Evolutionary conservation across 2,888 invertebrate genomes (phyloP).

Genomic region (Melanostoma scalare): DNA sequence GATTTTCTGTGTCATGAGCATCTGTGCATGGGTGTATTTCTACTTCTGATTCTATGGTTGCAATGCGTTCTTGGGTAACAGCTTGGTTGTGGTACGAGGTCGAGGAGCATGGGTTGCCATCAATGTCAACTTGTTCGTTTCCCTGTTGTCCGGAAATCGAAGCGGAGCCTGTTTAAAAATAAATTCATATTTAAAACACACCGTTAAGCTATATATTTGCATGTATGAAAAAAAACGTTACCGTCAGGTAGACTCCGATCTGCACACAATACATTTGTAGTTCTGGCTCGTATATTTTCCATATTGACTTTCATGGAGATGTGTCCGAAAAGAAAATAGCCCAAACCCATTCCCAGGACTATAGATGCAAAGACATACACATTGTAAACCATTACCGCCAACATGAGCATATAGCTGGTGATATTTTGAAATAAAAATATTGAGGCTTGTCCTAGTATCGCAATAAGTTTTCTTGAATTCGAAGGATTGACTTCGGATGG

Average conservation of each 20-base stretch:
- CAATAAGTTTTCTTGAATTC: constrained; percentile 54
- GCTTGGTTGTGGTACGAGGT: constrained; percentile 17
- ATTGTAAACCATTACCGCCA: constrained; percentile 89
- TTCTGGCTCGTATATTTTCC: constrained; percentile 82
- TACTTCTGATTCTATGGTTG: constrained; percentile 38
- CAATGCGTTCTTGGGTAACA: constrained; percentile 19
- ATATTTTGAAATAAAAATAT: constrained; percentile 82
- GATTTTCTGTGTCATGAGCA: constrained; percentile 45
- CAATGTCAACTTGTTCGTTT: constrained; percentile 26
- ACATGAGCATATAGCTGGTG: constrained; percentile 88
- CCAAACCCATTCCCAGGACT: constrained; percentile 85
- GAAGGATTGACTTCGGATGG: constrained; percentile 8
- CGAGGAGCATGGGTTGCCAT: constrained; percentile 16
- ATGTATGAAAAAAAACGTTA: constrained; percentile 41
- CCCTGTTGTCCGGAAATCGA: background rate
- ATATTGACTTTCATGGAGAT: constrained; percentile 83
- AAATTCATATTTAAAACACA: background rate
- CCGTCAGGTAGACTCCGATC: constrained; percentile 79
- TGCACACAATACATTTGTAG: constrained; percentile 81
- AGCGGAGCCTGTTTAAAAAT: background rate
- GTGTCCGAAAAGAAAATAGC: constrained; percentile 84
- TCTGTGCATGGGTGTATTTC: constrained; percentile 45
- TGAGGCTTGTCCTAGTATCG: constrained; percentile 67
- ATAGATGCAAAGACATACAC: constrained; percentile 86
- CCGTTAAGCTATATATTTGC: background rate